Percentiles rank a stretch among this genome's conserved stretches.
These are phyloP conservation scores for Holocentrus rufus DNA, from an alignment of 2,797 vertebrate genomes.

Conservation along the genomic window DNA sequence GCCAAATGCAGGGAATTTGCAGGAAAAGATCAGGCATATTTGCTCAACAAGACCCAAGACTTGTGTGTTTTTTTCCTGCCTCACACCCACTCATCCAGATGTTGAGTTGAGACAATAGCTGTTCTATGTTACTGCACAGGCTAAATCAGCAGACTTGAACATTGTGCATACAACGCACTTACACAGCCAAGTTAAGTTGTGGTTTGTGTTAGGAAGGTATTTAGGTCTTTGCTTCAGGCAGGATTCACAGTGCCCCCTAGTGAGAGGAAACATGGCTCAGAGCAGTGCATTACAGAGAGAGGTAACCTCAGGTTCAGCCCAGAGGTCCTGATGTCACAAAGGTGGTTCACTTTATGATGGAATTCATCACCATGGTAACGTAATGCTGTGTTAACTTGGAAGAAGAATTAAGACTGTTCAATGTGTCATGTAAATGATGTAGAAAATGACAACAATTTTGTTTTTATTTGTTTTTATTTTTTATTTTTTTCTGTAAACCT, in stretches of 20 bases:
- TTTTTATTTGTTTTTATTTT: too few species aligned
- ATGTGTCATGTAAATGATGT: too few species aligned
- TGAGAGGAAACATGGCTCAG: conserved; percentile 2
- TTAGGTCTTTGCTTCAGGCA: neutral
- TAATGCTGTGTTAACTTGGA: too few species aligned
- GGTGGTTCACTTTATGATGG: too few species aligned
- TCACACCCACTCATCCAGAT: conserved; percentile 73
- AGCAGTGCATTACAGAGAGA: too few species aligned
- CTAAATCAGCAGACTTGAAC: conserved; percentile 10
- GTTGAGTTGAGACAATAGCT: conserved; percentile 62
- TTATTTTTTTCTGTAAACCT: too few species aligned
- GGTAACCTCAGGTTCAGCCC: too few species aligned
- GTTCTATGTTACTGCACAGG: conserved; percentile 37
- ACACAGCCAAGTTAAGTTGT: conserved; percentile 23
- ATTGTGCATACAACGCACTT: conserved; percentile 45
- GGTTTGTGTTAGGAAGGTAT: neutral
- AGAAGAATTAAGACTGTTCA: too few species aligned
- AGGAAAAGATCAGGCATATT: conserved; percentile 58
- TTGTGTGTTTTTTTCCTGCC: conserved; percentile 32
- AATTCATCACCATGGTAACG: too few species aligned
- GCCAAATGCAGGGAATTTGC: conserved; percentile 41
- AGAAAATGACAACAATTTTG: too few species aligned
- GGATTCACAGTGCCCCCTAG: conserved; percentile 4
- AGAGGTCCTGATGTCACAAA: too few species aligned
- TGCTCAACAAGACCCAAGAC: conserved; percentile 37